Percentiles rank a stretch among this genome's conserved stretches.
Evolutionary conservation across 2,113 vertebrate genomes (phyloP).

Genomic region (Damaliscus lunatus): DNA sequence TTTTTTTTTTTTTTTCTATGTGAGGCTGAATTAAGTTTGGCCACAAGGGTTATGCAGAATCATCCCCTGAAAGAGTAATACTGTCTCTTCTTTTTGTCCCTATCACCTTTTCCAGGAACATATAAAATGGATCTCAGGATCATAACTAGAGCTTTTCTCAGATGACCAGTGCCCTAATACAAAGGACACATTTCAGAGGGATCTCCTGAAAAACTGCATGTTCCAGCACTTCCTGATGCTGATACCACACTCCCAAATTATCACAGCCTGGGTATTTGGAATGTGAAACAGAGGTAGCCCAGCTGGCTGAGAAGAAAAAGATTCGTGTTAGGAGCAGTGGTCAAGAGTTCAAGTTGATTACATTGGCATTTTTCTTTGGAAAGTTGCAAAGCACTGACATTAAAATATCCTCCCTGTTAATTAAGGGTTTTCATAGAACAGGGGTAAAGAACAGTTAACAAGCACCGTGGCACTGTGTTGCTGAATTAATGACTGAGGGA

Average conservation of each 20-base stretch:
- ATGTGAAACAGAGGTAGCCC: background rate
- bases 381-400: slow-evolving; percentile 64
- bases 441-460: slow-evolving; percentile 49
- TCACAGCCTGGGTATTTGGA: background rate
- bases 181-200: background rate
- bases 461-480: slow-evolving; percentile 21
- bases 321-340: background rate
- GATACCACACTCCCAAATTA: background rate
- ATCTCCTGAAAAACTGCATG: background rate
- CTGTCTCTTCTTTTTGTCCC: too few relatives aligned
- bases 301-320: background rate
- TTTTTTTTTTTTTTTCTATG: background rate
- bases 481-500: slow-evolving; percentile 56
- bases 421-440: slow-evolving; percentile 51
- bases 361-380: slow-evolving; percentile 56
- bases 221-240: background rate
- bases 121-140: background rate
- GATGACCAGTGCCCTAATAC: background rate
- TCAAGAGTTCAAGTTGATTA: slow-evolving; percentile 67
- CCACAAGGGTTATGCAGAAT: background rate
- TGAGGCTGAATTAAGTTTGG: background rate
- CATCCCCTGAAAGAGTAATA: background rate
- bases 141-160: background rate
- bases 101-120: background rate
- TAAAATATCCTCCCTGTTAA: slow-evolving; percentile 64